Evolutionary conservation across 2,888 invertebrate species (phyloP).

Genomic region (Morpho achilles): DNA sequence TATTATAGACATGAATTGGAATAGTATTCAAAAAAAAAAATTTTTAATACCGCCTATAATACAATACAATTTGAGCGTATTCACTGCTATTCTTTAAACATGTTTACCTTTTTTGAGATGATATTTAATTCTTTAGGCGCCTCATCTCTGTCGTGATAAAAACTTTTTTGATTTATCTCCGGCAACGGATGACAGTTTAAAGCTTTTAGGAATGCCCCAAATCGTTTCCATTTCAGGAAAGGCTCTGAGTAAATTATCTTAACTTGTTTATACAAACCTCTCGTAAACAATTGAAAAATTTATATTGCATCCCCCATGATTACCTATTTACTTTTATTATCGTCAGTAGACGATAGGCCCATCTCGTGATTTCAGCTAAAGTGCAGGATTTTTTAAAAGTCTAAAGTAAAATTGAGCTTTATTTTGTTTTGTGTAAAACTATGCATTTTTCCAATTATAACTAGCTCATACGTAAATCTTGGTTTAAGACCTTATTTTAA

Average conservation of each 20-base stretch:
- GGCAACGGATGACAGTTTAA: slow-evolving; percentile 8
- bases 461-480: too few relatives aligned
- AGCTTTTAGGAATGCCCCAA: slow-evolving; percentile 3
- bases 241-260: slow-evolving; percentile 3
- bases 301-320: background rate
- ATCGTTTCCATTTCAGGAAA: slow-evolving; percentile 6
- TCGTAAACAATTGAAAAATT: background rate
- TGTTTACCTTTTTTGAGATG: slow-evolving; percentile 11
- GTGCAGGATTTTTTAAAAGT: too few relatives aligned
- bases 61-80: too few relatives aligned
- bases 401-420: background rate
- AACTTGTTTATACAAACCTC: background rate
- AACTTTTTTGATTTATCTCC: slow-evolving; percentile 13
- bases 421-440: background rate
- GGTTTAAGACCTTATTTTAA: too few relatives aligned
- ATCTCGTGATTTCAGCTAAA: too few relatives aligned
- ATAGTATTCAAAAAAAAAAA: too few relatives aligned
- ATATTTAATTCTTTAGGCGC: slow-evolving; percentile 40
- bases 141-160: slow-evolving; percentile 4
- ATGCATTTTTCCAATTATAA: too few relatives aligned
- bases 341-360: too few relatives aligned
- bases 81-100: too few relatives aligned
- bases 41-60: too few relatives aligned
- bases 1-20: too few relatives aligned
- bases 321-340: too few relatives aligned